Base-by-base conservation (phyloP, 2,797 vertebrate species). In the Petrocephalus sullivani region DNA sequence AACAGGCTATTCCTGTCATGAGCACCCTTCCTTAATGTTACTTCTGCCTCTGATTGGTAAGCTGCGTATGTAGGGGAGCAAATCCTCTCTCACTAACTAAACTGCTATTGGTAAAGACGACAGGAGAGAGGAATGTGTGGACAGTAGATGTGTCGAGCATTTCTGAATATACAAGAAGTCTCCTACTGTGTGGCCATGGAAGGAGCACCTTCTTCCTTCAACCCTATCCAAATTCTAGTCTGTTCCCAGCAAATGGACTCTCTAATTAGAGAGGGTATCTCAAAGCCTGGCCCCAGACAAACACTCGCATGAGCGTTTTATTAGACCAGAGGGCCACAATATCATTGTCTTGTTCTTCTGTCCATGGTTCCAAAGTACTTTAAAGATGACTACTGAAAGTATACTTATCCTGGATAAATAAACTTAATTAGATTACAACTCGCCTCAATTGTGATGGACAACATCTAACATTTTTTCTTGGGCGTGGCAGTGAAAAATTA, bases 151-250 rank as follows among this genome's bases (percentile, higher is more conserved):
- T 14, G 51, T 88, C 83, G 86, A 23, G 2, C 37, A 23, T 64
- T 86, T 85, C 78, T 85, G n/a, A 56, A 71, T 83, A 88, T 86
- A 85, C 75, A 71, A 87, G 5, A 54, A 85, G 81, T 54, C 82
- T 85, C 60, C 23, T 60, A 37, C 46, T 67, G 57, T 54, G 6
- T 5, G 53, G 83, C 23, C 28, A 56, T 1, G 33, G 54, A 33
- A 23, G 53, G 54, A 53, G 23, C 21, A 2, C 61, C 46, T 19
- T 57, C 3, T 19, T 28, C 64, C 64, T 28, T 84, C 51, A 78
- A 41, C n/a, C 21, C 21, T 8, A 23, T 54, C 21, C 0, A 10
- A 84, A 84, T 49, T 54, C 9, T 14, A 53, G 67, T 60, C 53
- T 56, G n/a, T 37, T 88, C 3, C 46, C 60, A 61, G 54, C 46